Evolutionary conservation across 2,888 invertebrate species (phyloP), one percentile per base, ranked within the genome.

Genomic region (Pyrochroa serraticornis): DNA sequence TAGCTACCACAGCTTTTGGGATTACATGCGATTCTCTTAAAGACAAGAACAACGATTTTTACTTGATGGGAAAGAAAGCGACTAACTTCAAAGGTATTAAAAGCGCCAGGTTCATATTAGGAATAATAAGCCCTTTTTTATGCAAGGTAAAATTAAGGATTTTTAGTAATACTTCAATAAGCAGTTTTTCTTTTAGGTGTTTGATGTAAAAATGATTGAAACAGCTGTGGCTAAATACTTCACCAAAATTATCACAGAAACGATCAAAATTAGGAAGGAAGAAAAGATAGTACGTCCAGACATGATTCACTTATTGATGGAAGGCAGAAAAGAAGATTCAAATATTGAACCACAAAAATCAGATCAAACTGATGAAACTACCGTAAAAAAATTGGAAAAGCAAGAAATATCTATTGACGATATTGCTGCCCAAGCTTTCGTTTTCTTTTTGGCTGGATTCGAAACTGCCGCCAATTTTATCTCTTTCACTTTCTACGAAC

Each of bases 341-440:
- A 35, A 34, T 36, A 6, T 43, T 38, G 3, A 22, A 22, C 22
- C 2, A 2, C 3, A 22, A 22, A 5, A 22, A 22, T 38, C 52
- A n/a, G 54, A 55, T 14, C 45, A 32, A 14, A 35, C 54, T 9
- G 60, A 58, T 56, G 59, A 62, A 41, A 48, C 56, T 31, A 37
- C 47, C 1, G 42, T 50, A 53, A 60, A 64, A 60, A 31, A 45
- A 1, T 36, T 31, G 10, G 34, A 12, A 35, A 37, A 34, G 33
- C 48, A 47, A 46, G 32, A 56, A 42, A 59, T 72, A 35, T 65
- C 43, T 5, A 82, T 84, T 55, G 78, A 81, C 0, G 84, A 84
- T 49, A 77, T 86, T 3, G 81, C 83, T 0, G 83, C 84, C 0
- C 85, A 86, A 71, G 79, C 79, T 12, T 62, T 81, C 1, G 52